A percentile compares a stretch with the other conserved stretches of the same genome.
Evolutionary conservation across 2,797 vertebrate genomes (phyloP).

Genomic region (Meriones psammophilus): DNA sequence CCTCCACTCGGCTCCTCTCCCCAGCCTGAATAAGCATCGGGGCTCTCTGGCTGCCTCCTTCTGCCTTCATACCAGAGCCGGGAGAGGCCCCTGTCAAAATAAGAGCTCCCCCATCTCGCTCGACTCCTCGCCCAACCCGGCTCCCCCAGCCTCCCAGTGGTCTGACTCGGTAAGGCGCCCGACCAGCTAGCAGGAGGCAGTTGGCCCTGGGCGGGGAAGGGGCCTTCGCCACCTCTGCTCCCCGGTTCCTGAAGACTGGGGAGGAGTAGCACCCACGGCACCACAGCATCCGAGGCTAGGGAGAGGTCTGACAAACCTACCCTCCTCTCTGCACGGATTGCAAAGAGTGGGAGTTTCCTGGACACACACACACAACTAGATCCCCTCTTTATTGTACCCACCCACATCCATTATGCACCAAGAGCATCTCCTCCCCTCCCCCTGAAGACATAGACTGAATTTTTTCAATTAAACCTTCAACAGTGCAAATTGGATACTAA

Average conservation of each 20-base stretch:
- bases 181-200: slow-evolving; percentile 72
- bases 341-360: slow-evolving; percentile 57
- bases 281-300: background rate
- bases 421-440: background rate
- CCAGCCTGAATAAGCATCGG: slow-evolving; percentile 89
- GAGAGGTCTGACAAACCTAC: slow-evolving; percentile 45
- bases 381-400: slow-evolving; percentile 52
- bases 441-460: slow-evolving; percentile 34
- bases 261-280: background rate
- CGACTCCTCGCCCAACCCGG: slow-evolving; percentile 83
- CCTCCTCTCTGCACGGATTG: slow-evolving; percentile 31
- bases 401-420: slow-evolving; percentile 57
- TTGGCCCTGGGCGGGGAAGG: slow-evolving; percentile 35
- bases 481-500: slow-evolving; percentile 53
- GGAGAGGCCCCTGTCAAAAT: slow-evolving; percentile 90
- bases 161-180: slow-evolving; percentile 84
- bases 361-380: background rate
- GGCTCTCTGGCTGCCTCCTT: slow-evolving; percentile 89
- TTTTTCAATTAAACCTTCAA: slow-evolving; percentile 45
- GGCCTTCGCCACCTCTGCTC: slow-evolving; percentile 21
- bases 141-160: slow-evolving; percentile 86
- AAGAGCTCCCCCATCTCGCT: slow-evolving; percentile 87
- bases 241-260: background rate
- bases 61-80: slow-evolving; percentile 89
- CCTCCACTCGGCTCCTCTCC: slow-evolving; percentile 82